Evolutionary conservation across 2,113 vertebrate genomes (phyloP).

Genomic region (Ammodytes marinus): DNA sequence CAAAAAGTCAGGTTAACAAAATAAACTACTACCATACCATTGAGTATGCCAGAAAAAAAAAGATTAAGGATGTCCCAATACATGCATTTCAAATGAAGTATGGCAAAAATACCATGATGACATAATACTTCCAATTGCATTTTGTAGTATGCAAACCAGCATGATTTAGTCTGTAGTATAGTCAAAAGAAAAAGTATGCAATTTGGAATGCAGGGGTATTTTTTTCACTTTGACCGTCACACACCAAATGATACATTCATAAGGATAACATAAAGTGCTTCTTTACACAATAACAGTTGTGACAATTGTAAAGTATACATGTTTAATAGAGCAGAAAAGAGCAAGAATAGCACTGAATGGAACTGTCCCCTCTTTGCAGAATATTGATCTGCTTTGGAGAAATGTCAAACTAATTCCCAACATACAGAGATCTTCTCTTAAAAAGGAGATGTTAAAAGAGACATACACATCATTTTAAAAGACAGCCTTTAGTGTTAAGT

Average conservation of each 20-base stretch:
- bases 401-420: neutral
- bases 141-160: too few relatives aligned
- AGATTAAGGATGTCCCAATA: too few relatives aligned
- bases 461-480: neutral
- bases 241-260: neutral
- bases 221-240: neutral
- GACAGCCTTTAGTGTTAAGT: neutral
- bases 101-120: too few relatives aligned
- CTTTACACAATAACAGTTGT: neutral
- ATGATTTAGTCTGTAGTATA: too few relatives aligned
- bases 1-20: constrained; percentile 26
- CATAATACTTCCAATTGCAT: too few relatives aligned
- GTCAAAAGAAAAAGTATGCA: too few relatives aligned
- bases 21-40: too few relatives aligned
- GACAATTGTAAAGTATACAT: neutral
- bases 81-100: too few relatives aligned
- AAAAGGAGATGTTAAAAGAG: neutral
- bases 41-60: too few relatives aligned
- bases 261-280: neutral
- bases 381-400: neutral
- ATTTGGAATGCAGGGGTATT: too few relatives aligned
- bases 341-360: neutral
- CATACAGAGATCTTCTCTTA: neutral
- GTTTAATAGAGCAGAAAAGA: neutral
- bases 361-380: neutral